Conservation (phyloP, 2,113 vertebrate species). For the Monopterus albus region DNA sequence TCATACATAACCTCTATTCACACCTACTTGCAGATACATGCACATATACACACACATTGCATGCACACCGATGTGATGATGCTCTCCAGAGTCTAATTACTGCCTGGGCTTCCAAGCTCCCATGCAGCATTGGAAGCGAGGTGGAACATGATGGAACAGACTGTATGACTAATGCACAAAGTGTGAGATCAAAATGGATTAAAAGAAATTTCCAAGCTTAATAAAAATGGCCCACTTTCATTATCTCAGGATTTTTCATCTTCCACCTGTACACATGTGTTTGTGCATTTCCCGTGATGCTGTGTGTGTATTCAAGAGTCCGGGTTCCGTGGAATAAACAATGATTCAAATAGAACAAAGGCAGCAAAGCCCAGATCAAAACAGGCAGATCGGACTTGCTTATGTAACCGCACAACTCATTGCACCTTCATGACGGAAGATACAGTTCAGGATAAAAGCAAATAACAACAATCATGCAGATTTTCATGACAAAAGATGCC, state of each 20-base stretch:
- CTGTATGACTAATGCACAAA: background rate
- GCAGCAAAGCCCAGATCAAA: conserved; percentile 58
- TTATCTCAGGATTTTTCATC: conserved; percentile 25
- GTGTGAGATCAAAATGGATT: conserved; percentile 7
- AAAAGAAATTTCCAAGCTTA: conserved; percentile 17
- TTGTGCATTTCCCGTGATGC: conserved; percentile 4
- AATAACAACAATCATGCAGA: conserved; percentile 57
- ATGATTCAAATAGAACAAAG: conserved; percentile 56
- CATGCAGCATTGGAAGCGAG: conserved; percentile 12
- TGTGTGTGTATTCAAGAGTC: conserved; percentile 59
- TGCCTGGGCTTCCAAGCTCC: conserved; percentile 1
- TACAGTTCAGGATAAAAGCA: conserved; percentile 73
- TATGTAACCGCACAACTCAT: conserved; percentile 40
- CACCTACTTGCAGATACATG: conserved; percentile 15
- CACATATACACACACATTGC: background rate
- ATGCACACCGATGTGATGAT: conserved; percentile 19
- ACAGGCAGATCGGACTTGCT: conserved; percentile 44
- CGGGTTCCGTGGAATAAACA: conserved; percentile 33
- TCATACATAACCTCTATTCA: conserved; percentile 43
- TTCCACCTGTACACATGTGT: conserved; percentile 4
- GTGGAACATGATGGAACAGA: background rate
- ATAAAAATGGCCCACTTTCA: conserved; percentile 3
- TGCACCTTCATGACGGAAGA: conserved; percentile 53
- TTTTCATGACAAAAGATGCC: conserved; percentile 79
- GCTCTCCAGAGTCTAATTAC: conserved; percentile 68